Conservation (phyloP, 2,888 invertebrate genomes). For the Creontiades dilutus region DNA sequence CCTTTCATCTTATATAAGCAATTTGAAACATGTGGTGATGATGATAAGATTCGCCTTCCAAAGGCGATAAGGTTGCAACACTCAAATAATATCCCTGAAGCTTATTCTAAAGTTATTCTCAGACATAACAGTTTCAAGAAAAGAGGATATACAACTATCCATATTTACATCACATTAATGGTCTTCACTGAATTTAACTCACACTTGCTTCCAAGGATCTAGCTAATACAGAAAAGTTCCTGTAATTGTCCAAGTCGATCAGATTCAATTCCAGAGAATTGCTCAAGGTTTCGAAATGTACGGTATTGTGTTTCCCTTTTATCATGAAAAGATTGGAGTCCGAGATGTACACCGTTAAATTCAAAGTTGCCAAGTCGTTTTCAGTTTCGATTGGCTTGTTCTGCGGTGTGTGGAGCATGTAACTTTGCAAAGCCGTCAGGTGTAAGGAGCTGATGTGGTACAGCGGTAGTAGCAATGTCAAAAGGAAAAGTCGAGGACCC, state of each 20-base stretch:
- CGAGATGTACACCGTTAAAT: constrained; percentile 35
- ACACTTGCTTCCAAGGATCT: constrained; percentile 15
- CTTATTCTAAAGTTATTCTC: too few species aligned
- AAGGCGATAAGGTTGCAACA: too few species aligned
- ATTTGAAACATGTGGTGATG: too few species aligned
- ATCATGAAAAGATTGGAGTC: constrained; percentile 4
- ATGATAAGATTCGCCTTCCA: too few species aligned
- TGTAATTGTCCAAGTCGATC: not conserved
- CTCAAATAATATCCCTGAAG: too few species aligned
- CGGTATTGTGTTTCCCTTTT: not conserved
- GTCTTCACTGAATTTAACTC: too few species aligned
- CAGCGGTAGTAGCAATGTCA: not conserved
- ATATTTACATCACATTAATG: too few species aligned
- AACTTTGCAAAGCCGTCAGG: constrained; percentile 51
- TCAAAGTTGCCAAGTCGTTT: not conserved
- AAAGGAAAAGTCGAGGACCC: constrained; percentile 20
- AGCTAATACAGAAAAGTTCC: constrained; percentile 24
- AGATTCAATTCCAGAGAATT: not conserved
- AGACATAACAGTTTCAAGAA: too few species aligned
- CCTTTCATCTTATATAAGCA: too few species aligned
- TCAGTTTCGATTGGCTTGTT: not conserved
- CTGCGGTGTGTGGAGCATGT: constrained; percentile 29
- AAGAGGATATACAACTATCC: too few species aligned
- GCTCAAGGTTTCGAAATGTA: not conserved
- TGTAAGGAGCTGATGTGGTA: constrained; percentile 52